Evolutionary conservation across 2,888 invertebrate species (phyloP), one percentile per base, ranked within the genome.

Genomic region (Diarsia dahlii): DNA sequence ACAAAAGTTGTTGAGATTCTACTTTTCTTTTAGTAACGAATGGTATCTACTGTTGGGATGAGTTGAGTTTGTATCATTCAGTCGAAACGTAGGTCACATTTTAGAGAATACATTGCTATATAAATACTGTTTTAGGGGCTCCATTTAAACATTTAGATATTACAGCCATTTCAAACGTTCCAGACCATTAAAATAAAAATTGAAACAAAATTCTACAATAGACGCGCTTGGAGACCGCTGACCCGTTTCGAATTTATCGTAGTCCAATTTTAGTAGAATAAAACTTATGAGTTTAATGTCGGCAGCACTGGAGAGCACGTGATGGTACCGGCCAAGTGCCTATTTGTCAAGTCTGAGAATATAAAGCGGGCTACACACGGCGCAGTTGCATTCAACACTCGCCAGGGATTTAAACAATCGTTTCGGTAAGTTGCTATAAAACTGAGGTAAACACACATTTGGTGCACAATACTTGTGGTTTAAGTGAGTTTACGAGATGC

Each of bases 271-370:
- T 80, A 67, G 67, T 79, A 39, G 67, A 83, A 82, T 80, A 82
- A 76, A 86, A 84, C 77, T 81, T 86, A 84, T 81, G 77, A 80
- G 80, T 86, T 80, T 72, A 74, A 78, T 82, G 82, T 84, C 79
- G 74, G 54, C 73, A 45, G 75, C 74, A 78, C 69, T 83, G 78
- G 80, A 81, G 70, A 83, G 74, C 86, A 81, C 76, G 76, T 85
- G 84, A 77, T 80, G 81, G 76, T 84, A 67, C 84, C 72, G 64
- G 81, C 82, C 87, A 84, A 87, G 84, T 84, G 74, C 74, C 81
- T 81, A 87, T 87, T 87, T 87, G 84, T 87, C 83, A 87, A 84
- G 80, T 75, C 70, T 75, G 52, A 71, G 69, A 82, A 78, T 79
- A 84, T 87, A 82, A 84, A 71, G 86, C 78, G 76, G 39, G 69